These are phyloP conservation scores for Crotalus viridis DNA, from an alignment of 2,113 vertebrate species.

Conservation along the genomic window DNA sequence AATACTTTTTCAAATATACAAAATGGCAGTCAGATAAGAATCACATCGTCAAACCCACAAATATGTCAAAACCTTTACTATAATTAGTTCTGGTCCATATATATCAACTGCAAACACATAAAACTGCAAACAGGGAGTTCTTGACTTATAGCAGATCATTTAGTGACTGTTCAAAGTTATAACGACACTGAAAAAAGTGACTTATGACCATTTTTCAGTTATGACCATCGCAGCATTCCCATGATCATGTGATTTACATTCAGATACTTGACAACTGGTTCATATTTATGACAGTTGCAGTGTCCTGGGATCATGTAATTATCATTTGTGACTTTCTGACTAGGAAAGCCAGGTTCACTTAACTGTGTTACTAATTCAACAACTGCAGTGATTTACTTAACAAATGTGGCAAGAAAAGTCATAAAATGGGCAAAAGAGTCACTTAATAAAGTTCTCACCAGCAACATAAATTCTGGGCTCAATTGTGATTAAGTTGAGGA, in stretches of 20 bases:
- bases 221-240: too few species aligned
- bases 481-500: background rate
- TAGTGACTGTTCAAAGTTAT: too few species aligned
- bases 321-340: too few species aligned
- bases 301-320: too few species aligned
- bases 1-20: background rate
- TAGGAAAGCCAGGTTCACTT: background rate
- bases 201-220: too few species aligned
- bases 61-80: background rate
- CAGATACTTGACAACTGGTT: too few species aligned
- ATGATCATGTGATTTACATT: too few species aligned
- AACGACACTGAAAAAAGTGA: too few species aligned
- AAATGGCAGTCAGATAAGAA: background rate
- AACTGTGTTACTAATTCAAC: background rate
- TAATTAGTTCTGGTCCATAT: background rate
- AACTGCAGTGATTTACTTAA: background rate
- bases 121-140: background rate
- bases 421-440: background rate
- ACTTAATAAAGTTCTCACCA: background rate
- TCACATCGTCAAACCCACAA: background rate
- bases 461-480: background rate
- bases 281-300: too few species aligned
- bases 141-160: background rate
- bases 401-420: background rate
- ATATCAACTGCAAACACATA: background rate